Evolutionary conservation across 37 sponge, comb jelly and placozoan genomes (phyloP), one percentile per base, ranked within the genome.

Genomic region (Cladorhizidae sp.): DNA sequence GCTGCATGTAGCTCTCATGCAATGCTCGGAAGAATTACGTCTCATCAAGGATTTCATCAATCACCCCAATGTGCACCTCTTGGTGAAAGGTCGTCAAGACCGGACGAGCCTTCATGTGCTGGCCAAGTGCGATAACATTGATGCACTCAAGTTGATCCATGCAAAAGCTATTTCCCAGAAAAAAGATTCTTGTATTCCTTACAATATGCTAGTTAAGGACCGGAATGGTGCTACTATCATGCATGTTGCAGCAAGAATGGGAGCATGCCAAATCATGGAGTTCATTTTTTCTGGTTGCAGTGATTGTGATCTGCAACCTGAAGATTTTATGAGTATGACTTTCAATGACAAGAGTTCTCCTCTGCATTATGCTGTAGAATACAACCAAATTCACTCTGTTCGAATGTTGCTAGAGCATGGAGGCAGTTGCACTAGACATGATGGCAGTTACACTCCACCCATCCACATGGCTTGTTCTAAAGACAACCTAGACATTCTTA

Each of bases 361-460:
- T 23, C 83, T 91, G 22, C 92, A 95, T 64, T 57, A 67, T 75
- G 95, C 95, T n/a, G 92, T 95, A 25, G 92, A 88, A 43, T 81
- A 74, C 57, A 89, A 89, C 29, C 75, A 88, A 32, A 50, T 77
- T 1, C 74, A 80, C 17, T 70, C 81, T 22, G 89, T 95, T 6
- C 64, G 73, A 62, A 76, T 95, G 8, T 80, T 95, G 0, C 71
- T 91, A 20, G 72, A 81, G 61, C 41, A 82, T 73, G 89, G 89
- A 32, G 95, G 87, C 22, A 80, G 64, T 33, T 84, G 84, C 6
- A 73, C 64, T 12, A 20, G 32, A 31, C 26, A 31, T 11, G 73
- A 88, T 29, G 87, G 76, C 23, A 70, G 77, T 42, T 82, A 84
- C 29, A 51, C 80, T 0, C 78, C 90, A 33, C 82, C 94, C 9